A percentile compares a stretch with the other conserved stretches of the same genome.
These are phyloP conservation scores for Cephalopterus ornatus DNA, from an alignment of 2,113 vertebrate species.

Conservation along the genomic window DNA sequence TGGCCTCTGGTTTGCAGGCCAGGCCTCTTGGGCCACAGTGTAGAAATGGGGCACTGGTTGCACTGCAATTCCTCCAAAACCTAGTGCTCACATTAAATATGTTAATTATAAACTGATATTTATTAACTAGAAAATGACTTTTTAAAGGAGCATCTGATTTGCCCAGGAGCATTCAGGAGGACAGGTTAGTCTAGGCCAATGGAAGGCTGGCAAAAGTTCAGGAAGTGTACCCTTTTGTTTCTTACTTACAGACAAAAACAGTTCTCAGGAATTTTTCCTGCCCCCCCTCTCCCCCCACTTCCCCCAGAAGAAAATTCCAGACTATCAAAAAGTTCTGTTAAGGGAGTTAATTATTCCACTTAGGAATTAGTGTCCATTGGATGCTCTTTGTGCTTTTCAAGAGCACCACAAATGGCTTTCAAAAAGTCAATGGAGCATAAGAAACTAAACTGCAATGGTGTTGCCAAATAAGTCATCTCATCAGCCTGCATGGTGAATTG, in stretches of 20 bases:
- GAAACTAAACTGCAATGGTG: neutral
- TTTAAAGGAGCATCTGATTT: neutral
- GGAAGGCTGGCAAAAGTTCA: neutral
- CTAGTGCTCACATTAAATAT: neutral
- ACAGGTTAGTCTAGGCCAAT: neutral
- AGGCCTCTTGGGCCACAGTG: neutral
- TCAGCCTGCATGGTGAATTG: neutral
- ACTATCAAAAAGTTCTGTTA: slow-evolving; percentile 29
- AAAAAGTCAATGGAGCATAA: slow-evolving; percentile 16
- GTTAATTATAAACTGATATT: neutral
- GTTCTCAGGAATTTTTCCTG: neutral
- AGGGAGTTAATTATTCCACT: slow-evolving; percentile 43
- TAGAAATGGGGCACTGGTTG: neutral
- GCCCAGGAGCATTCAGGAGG: neutral
- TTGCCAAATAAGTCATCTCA: slow-evolving; percentile 9
- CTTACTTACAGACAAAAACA: neutral
- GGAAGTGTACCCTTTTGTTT: neutral
- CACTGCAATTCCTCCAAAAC: neutral
- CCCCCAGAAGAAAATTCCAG: slow-evolving; percentile 13
- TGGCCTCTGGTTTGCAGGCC: neutral
- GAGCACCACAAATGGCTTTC: slow-evolving; percentile 31
- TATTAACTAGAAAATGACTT: neutral
- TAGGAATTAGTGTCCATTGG: slow-evolving; percentile 17
- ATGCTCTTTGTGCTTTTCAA: slow-evolving; percentile 20
- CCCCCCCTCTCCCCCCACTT: too few species aligned